Base-by-base conservation (phyloP, 2,797 vertebrate genomes). In the Micropoecilia bifurca region DNA sequence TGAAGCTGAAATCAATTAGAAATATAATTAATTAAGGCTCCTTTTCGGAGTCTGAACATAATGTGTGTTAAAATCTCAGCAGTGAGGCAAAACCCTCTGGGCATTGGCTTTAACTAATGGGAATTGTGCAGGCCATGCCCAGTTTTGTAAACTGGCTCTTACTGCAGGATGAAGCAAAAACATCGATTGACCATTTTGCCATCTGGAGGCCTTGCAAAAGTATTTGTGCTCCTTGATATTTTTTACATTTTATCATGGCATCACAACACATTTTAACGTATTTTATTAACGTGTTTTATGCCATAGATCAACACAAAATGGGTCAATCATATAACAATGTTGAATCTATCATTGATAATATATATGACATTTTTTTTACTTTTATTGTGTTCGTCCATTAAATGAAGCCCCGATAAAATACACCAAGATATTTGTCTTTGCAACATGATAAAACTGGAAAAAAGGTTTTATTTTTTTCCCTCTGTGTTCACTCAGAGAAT, bases 91-190 rank as follows among this genome's bases (percentile, higher is more conserved):
- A 86, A 93, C 61, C 20, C 25, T 85, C 43, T 36, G 77, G 39
- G 69, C 13, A 25, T 77, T 83, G 9, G 33, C 59, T 87, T 80
- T 75, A 85, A 83, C 87, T 46, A 57, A 57, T 71, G 76, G 80
- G 84, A 79, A 77, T 80, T 90, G 89, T 85, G 88, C 74, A 74
- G 80, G 90, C 87, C 91, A 90, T 18, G 20, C 87, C 91, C 82
- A 88, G 68, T 74, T 59, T 20, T 80, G 71, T 39, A 74, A 50
- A 87, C 82, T 73, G 80, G 78, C 48, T 61, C 76, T 76, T 71
- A 80, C 12, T 33, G 28, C 10, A 87, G 88, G 68, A 73, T 83
- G 80, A 90, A 89, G 85, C 43, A 89, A 90, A 87, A 90, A 91
- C 74, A 87, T 46, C 28, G 45, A 53, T 81, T 74, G 63, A 41